Conservation (phyloP, 2,113 vertebrate genomes). For the Ceyx melanurus region DNA sequence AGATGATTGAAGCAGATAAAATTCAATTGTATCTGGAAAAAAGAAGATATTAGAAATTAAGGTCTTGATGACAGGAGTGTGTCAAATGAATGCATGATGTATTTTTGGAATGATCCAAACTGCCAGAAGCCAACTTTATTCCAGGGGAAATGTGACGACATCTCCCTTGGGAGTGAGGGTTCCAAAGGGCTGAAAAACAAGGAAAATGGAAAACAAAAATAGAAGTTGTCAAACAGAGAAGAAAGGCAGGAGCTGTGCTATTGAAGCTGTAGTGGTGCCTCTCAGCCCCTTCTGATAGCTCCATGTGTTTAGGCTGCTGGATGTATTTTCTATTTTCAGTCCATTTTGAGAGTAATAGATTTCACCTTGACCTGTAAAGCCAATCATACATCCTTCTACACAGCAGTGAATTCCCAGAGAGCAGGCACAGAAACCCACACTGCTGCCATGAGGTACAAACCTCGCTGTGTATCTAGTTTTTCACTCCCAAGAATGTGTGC, state of each 20-base stretch:
- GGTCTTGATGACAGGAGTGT: slow-evolving; percentile 8
- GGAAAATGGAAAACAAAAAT: slow-evolving; percentile 20
- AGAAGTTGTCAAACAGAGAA: slow-evolving; percentile 19
- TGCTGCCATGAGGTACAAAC: background rate
- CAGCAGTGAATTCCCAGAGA: background rate
- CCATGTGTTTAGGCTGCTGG: background rate
- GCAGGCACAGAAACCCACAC: background rate
- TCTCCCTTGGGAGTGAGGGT: slow-evolving; percentile 25
- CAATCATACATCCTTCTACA: background rate
- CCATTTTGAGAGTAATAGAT: background rate
- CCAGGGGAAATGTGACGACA: slow-evolving; percentile 17
- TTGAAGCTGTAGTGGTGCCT: background rate
- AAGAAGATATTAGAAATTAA: slow-evolving; percentile 31
- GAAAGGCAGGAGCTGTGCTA: background rate
- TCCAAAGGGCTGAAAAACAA: slow-evolving; percentile 31
- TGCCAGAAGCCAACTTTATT: slow-evolving; percentile 59
- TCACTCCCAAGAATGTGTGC: background rate
- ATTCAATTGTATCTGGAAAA: background rate
- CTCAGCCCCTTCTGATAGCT: background rate
- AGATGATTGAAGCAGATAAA: background rate
- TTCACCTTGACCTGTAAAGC: slow-evolving; percentile 15
- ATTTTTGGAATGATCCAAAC: slow-evolving; percentile 16
- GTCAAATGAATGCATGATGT: slow-evolving; percentile 39
- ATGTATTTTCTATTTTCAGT: background rate
- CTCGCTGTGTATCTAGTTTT: background rate